phyloP scores from a whole-genome alignment of 2,113 vertebrate species.

The Thalassarche chlororhynchos region DNA sequence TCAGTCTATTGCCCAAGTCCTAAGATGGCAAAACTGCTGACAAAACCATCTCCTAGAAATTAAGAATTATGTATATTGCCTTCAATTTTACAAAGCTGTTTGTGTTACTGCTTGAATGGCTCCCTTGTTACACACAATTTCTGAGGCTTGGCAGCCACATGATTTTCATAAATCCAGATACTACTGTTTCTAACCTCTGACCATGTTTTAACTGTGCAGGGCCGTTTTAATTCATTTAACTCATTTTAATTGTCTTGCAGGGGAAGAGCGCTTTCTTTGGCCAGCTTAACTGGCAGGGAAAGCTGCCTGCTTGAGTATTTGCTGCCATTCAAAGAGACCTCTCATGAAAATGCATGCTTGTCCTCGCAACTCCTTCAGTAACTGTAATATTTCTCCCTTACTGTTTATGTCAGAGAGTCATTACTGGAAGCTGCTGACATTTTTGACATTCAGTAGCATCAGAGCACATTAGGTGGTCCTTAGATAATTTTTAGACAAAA shows the following conservation, averaged over 20 bases:
- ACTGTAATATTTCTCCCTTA: slow-evolving; percentile 89
- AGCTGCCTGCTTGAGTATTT: slow-evolving; percentile 84
- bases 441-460: slow-evolving; percentile 82
- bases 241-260: slow-evolving; percentile 79
- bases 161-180: slow-evolving; percentile 71
- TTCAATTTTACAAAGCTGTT: slow-evolving; percentile 74
- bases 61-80: slow-evolving; percentile 69
- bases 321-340: slow-evolving; percentile 79
- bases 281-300: slow-evolving; percentile 73
- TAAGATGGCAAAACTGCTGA: slow-evolving; percentile 62
- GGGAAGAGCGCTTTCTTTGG: slow-evolving; percentile 58
- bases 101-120: slow-evolving; percentile 62
- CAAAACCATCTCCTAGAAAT: slow-evolving; percentile 67
- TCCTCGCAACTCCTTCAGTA: slow-evolving; percentile 84
- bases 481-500: slow-evolving; percentile 84
- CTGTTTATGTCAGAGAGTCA: slow-evolving; percentile 94
- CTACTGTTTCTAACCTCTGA: slow-evolving; percentile 75
- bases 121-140: slow-evolving; percentile 75
- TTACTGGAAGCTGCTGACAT: slow-evolving; percentile 90
- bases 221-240: slow-evolving; percentile 77
- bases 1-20: slow-evolving; percentile 1
- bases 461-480: slow-evolving; percentile 95
- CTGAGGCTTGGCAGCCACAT: slow-evolving; percentile 58
- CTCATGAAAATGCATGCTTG: slow-evolving; percentile 89
- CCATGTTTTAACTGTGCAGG: slow-evolving; percentile 61